Evolutionary conservation across 2,797 vertebrate genomes (phyloP).

Genomic region (Orestias chungarensis): DNA sequence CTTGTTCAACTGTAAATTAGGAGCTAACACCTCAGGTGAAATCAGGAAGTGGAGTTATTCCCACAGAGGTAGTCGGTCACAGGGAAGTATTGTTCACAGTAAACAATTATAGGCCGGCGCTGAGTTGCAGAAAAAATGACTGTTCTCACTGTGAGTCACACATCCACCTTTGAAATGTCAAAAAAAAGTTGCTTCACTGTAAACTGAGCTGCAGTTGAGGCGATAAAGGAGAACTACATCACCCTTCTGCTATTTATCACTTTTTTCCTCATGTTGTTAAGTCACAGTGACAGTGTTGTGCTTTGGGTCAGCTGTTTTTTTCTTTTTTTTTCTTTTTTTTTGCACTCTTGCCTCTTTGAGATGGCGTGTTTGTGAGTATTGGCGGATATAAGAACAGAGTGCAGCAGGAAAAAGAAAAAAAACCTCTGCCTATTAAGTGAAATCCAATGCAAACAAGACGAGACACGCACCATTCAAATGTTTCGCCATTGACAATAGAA

Average conservation of each 20-base stretch:
- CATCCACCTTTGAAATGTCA: background rate
- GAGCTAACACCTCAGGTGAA: constrained; percentile 16
- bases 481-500: constrained; percentile 21
- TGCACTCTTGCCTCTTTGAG: background rate
- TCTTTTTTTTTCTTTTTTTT: background rate
- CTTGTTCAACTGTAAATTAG: constrained; percentile 5
- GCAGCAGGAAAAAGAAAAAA: constrained; percentile 48
- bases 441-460: constrained; percentile 43
- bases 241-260: constrained; percentile 13
- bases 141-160: constrained; percentile 3
- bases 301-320: constrained; percentile 2
- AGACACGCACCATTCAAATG: constrained; percentile 39
- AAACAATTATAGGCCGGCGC: constrained; percentile 32
- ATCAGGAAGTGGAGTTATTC: constrained; percentile 61
- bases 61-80: constrained; percentile 8
- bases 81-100: constrained; percentile 63
- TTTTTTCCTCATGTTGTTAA: background rate
- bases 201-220: constrained; percentile 12
- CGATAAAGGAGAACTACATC: constrained; percentile 1
- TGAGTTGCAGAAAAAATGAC: background rate
- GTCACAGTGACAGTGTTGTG: background rate
- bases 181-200: constrained; percentile 14
- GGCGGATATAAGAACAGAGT: background rate
- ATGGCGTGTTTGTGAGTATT: background rate
- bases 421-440: background rate